These are phyloP conservation scores for Megalops atlanticus DNA, from an alignment of 2,113 vertebrate species.

Conservation along the genomic window DNA sequence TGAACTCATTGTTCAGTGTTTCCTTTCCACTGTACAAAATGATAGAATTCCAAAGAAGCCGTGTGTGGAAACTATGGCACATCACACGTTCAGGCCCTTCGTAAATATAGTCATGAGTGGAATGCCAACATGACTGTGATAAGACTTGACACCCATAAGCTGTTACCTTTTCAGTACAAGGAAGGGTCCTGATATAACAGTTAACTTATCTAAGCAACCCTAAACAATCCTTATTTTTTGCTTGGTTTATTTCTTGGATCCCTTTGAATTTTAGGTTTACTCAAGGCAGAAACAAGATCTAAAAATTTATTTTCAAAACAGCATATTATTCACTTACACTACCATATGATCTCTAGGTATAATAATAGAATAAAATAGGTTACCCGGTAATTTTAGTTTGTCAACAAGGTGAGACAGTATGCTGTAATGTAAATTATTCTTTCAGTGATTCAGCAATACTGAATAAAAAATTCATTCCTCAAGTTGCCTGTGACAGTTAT, in stretches of 20 bases:
- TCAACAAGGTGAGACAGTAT: not conserved
- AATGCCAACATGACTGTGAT: not conserved
- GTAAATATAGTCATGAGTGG: not conserved
- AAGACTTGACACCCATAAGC: conserved; percentile 3
- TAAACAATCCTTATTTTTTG: too few species aligned
- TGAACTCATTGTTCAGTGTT: not conserved
- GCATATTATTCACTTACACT: not conserved
- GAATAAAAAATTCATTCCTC: not conserved
- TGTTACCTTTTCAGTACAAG: not conserved
- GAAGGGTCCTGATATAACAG: not conserved
- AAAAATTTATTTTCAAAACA: not conserved
- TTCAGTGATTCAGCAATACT: not conserved
- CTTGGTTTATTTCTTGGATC: too few species aligned
- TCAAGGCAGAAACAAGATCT: not conserved
- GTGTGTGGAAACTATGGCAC: not conserved
- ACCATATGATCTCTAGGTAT: not conserved
- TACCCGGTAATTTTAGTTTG: not conserved
- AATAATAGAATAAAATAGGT: not conserved
- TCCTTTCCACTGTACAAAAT: not conserved
- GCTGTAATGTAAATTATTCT: not conserved
- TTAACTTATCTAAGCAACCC: too few species aligned
- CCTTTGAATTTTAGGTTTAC: conserved; percentile 43
- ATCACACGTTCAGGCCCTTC: not conserved
- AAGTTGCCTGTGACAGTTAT: not conserved
- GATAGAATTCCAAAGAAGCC: not conserved